Evolutionary conservation across 2,113 vertebrate genomes (phyloP).

Genomic region (Erythrocebus patas): DNA sequence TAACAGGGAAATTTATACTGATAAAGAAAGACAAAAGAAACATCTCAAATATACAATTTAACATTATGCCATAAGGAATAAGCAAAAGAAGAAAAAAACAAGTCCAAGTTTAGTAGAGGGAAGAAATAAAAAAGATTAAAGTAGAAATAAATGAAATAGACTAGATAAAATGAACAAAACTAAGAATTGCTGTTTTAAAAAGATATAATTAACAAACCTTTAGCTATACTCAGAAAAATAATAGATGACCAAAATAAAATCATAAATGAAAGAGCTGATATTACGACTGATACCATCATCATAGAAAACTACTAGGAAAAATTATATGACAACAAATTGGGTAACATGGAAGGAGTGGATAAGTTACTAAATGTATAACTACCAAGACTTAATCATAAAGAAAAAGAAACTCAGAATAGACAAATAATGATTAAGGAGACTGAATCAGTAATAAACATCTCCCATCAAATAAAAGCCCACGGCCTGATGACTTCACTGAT

Average conservation of each 20-base stretch:
- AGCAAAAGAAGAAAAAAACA: background rate
- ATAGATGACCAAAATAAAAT: background rate
- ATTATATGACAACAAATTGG: background rate
- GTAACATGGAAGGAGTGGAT: background rate
- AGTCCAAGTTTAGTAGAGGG: background rate
- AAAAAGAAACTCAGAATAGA: background rate
- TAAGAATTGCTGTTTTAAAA: background rate
- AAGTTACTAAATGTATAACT: background rate
- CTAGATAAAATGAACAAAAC: background rate
- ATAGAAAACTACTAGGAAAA: background rate
- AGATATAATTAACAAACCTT: background rate
- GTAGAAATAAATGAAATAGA: background rate
- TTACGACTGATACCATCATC: background rate
- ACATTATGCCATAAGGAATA: background rate
- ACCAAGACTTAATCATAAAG: background rate
- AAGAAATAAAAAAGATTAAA: background rate
- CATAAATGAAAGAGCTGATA: background rate
- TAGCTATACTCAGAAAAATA: background rate
- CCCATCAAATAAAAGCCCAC: background rate
- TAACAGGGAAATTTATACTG: background rate
- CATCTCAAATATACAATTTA: background rate
- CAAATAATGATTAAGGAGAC: background rate
- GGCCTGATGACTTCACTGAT: background rate
- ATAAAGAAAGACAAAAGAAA: background rate
- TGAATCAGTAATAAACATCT: background rate